Evolutionary conservation across 2,797 vertebrate species (phyloP), one percentile per base, ranked within the genome.

Genomic region (Apodemus agrarius): DNA sequence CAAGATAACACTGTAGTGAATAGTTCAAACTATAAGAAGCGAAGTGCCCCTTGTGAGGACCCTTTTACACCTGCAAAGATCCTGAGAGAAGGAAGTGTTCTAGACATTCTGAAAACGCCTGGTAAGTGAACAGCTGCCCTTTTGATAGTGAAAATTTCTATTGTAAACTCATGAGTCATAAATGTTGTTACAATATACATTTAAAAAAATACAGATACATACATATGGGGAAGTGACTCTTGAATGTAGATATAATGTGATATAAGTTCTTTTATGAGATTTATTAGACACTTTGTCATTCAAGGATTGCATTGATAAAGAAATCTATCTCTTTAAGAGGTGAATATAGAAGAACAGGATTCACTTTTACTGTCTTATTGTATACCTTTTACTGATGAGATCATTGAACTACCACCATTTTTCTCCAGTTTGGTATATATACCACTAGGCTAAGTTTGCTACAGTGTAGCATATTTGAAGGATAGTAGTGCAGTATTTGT

Each of bases 31-130:
- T 97, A 92, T 98, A 99, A 98, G 97, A 97, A 97, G 87, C 94
- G 92, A 83, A 98, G 98, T 97, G 99, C 99, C 75, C 99, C 99
- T 13, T 99, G 98, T 69, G 99, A 99, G 89, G 99, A 99, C 46
- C 98, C 98, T 91, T 99, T 99, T 90, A 99, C 99, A 98, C 99
- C 99, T 97, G 99, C 99, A 0, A 99, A 99, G 98, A 79, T 98
- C 69, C 98, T 99, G 93, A 99, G 99, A 98, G 98, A 99, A 97
- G 99, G 99, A 98, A 99, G 99, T 90, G 99, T 99, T 93, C 98
- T 99, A 96, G 99, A 99, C 98, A 97, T 99, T 98, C 99, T 99
- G 46, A 99, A 99, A 98, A 98, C 97, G 72, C 99, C 99, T 84
- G 99, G 99, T 99, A 90, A 99, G 99, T 93, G 81, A 75, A 37